Base-by-base conservation (phyloP, 2,797 vertebrate genomes). In the Carduelis carduelis region DNA sequence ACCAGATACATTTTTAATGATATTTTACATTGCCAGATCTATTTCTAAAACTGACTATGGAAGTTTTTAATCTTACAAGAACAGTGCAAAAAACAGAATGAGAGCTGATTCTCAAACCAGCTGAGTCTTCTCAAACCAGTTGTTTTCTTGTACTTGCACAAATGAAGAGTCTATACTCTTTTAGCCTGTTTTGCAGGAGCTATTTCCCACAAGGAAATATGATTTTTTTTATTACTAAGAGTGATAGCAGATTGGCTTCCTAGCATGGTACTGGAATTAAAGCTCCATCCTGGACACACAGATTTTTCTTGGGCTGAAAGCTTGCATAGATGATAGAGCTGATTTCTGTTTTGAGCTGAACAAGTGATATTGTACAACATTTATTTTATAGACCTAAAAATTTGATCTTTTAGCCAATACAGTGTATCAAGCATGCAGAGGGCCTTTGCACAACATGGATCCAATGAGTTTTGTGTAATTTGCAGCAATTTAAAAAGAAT, bases 331-430 rank as follows among this genome's bases (percentile, higher is more conserved):
- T n/a, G 14, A 53, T 24, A 83, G 7, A 22, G 22, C 8, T 68
- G 17, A 43, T 64, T 79, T 76, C 49, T 78, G 39, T 17, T 79
- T 71, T 76, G 27, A 66, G 4, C 8, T 71, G 17, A 93, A 27
- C 8, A 75, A 77, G n/a, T 34, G 14, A 24, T 47, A 46, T 6
- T 1, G 0, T 34, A 16, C 9, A 26, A 1, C 6, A 37, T 63
- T 78, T 59, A 37, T 68, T 69, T 78, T 57, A 61, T 6, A n/a
- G 11, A 46, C 44, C 32, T n/a, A 70, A 19, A 79, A n/a, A 44
- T 82, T 56, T 52, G 32, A 69, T 55, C 17, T 52, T 78, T 20
- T 37, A 65, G 27, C 4, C 15, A 81, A 17, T 43, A 30, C 11
- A 21, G 24, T 41, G 14, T 22, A 49, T 35, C n/a, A 76, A 69